Base-by-base conservation (phyloP, 2,797 vertebrate species). In the Sarcoramphus papa region DNA sequence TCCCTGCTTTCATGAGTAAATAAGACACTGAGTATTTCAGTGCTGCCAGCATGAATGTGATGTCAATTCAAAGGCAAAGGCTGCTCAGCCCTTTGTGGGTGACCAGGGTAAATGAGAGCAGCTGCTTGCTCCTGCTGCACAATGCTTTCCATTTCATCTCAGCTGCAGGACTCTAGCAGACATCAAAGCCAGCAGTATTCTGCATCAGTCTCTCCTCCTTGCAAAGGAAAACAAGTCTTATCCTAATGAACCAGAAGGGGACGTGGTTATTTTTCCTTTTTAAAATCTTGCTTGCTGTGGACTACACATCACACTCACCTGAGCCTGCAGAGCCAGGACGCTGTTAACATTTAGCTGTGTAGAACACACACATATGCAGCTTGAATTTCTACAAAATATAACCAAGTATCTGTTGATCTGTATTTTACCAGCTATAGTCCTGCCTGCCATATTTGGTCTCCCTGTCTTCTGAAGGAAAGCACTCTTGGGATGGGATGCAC, bases 41-140 rank as follows among this genome's bases (percentile, higher is more conserved):
- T 60, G 33, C 60, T 93, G 56, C 63, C 59, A 77, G 80, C 45
- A 19, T 12, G 63, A 68, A 79, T 10, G 27, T 1, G n/a, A 35
- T 84, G 50, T 56, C 76, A 88, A n/a, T 86, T 85, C 85, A 94
- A 87, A 95, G 57, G 92, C 70, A 91, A 63, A 64, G 59, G 21
- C 83, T 76, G 86, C 83, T 86, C 77, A 93, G 65, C 33, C 51
- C 74, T 79, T 92, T 91, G 85, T 53, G 59, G 31, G 51, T 30
- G 41, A 31, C 40, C 74, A 21, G 67, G 14, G 51, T 70, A 82
- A 93, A 30, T 24, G 60, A 89, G 70, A 95, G 88, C 93, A 96
- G 96, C 88, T 93, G 83, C 77, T 88, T 57, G 33, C 41, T 85
- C 56, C 87, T 89, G 92, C 90, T 73, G 73, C 83, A 70, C 0